Percentiles rank a stretch among this genome's conserved stretches.
Evolutionary conservation across 2,888 invertebrate genomes (phyloP).

Genomic region (Eupithecia vulgata): DNA sequence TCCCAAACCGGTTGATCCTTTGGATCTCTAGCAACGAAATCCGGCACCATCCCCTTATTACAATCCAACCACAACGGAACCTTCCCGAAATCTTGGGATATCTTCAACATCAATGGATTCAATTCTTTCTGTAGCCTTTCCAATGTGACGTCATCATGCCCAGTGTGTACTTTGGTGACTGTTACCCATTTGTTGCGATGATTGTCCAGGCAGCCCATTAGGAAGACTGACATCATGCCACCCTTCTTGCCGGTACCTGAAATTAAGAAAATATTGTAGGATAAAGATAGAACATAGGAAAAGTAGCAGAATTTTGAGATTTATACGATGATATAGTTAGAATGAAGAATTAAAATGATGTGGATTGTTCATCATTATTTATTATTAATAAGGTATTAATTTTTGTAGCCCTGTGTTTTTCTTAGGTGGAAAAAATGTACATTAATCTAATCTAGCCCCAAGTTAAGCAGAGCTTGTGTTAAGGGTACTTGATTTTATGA

Average conservation of each 20-base stretch:
- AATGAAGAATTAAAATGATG: too few relatives aligned
- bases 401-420: too few relatives aligned
- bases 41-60: conserved; percentile 93
- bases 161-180: conserved; percentile 95
- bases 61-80: conserved; percentile 93
- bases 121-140: conserved; percentile 88
- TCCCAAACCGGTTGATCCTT: conserved; percentile 96
- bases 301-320: neutral
- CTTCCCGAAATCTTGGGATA: conserved; percentile 87
- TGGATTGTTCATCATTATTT: too few relatives aligned
- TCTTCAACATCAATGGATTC: conserved; percentile 88
- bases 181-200: conserved; percentile 89
- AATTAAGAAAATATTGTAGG: conserved; percentile 33
- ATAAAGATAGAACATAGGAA: neutral
- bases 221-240: conserved; percentile 95
- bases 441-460: too few relatives aligned
- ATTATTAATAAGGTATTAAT: too few relatives aligned
- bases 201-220: conserved; percentile 95
- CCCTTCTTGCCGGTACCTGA: conserved; percentile 92
- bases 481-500: too few relatives aligned
- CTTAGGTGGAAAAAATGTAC: too few relatives aligned
- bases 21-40: conserved; percentile 94
- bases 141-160: conserved; percentile 94
- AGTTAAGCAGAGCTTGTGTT: too few relatives aligned
- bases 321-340: too few relatives aligned